These are phyloP conservation scores for Omphaloscelis lunosa DNA, from an alignment of 2,888 invertebrate species.

Conservation along the genomic window DNA sequence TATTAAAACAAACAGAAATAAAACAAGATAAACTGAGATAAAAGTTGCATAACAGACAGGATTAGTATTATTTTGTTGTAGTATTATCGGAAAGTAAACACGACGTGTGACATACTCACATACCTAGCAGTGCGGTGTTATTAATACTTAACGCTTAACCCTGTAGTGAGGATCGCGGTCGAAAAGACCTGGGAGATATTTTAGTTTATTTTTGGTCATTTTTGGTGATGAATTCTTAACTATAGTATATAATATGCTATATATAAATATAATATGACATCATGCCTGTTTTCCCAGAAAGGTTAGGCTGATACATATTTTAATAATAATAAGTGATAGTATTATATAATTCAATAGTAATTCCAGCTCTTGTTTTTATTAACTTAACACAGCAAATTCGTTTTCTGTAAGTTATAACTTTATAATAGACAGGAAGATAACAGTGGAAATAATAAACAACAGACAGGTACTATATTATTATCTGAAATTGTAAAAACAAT, in stretches of 20 bases:
- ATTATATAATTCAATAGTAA: background rate
- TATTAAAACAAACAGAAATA: background rate
- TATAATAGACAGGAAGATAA: background rate
- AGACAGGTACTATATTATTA: background rate
- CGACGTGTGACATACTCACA: conserved; percentile 63
- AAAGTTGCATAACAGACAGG: conserved; percentile 40
- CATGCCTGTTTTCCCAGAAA: no score
- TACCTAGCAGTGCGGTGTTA: conserved; percentile 62
- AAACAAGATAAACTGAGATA: conserved; percentile 25
- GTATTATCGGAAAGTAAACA: conserved; percentile 65
- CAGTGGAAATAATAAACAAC: background rate
- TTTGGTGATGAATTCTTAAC: no score
- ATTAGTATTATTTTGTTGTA: conserved; percentile 40
- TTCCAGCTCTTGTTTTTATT: background rate
- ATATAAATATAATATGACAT: no score
- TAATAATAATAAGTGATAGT: background rate
- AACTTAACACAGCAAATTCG: background rate
- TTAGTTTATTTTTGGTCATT: background rate
- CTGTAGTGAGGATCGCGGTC: conserved; percentile 4
- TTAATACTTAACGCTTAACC: conserved; percentile 65
- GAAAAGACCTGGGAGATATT: conserved; percentile 12
- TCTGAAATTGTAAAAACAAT: background rate
- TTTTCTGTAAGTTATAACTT: background rate
- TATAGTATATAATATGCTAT: no score
- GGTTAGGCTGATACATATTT: no score